Conservation (phyloP, 1,140 invertebrate genomes). For the Drosophila jambulina region DNA sequence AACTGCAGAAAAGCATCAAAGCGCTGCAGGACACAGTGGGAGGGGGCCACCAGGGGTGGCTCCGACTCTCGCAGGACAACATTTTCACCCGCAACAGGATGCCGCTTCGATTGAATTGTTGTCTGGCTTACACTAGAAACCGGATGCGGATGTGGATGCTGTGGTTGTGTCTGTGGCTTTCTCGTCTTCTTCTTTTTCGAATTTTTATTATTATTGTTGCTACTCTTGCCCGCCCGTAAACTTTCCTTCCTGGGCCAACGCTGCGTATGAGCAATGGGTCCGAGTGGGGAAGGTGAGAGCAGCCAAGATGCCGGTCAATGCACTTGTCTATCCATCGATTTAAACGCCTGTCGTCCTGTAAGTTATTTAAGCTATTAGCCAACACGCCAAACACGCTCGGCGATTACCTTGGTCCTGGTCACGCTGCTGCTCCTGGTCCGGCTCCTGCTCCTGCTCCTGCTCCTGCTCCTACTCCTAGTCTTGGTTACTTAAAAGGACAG, state of each 20-base stretch:
- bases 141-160: conserved; percentile 27
- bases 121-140: conserved; percentile 40
- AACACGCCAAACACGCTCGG: conserved; percentile 25
- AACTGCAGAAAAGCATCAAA: conserved; percentile 48
- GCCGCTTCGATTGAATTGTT: conserved; percentile 39
- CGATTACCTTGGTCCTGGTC: conserved; percentile 8
- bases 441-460: no score
- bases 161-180: conserved; percentile 10
- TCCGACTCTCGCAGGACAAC: conserved; percentile 10
- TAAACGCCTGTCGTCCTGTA: conserved; percentile 12
- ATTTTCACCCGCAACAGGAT: conserved; percentile 24
- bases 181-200: neutral
- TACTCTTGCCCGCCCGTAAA: neutral
- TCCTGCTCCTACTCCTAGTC: neutral
- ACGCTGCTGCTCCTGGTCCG: neutral
- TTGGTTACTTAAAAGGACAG: neutral
- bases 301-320: conserved; percentile 12
- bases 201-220: neutral
- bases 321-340: conserved; percentile 2
- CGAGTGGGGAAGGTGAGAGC: neutral
- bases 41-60: neutral
- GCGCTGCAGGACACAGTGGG: conserved; percentile 12
- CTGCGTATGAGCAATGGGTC: conserved; percentile 23
- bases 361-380: conserved; percentile 60
- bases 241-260: conserved; percentile 5